A percentile compares a stretch with the other conserved stretches of the same genome.
phyloP scores from a whole-genome alignment of 1,140 invertebrate genomes.

The Halesus radiatus region DNA sequence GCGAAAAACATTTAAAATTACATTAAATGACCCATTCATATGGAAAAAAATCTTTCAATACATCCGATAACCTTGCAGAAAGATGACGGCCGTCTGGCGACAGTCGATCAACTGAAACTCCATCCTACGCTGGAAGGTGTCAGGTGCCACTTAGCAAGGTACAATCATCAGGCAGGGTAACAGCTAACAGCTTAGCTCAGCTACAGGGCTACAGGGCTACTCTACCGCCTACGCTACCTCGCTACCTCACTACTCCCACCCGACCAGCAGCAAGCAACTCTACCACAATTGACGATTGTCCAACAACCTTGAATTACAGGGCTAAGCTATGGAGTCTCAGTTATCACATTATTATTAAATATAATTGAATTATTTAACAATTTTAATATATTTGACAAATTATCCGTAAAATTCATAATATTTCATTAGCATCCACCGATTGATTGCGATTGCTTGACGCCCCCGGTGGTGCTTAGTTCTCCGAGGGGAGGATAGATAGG shows the following conservation, averaged over 20 bases:
- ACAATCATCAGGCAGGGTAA: neutral
- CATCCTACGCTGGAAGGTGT: neutral
- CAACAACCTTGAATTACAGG: constrained; percentile 36
- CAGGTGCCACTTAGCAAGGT: constrained; percentile 5
- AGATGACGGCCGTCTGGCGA: constrained; percentile 4
- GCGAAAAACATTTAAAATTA: constrained; percentile 55
- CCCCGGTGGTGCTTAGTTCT: neutral
- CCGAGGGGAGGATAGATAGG: too few relatives aligned
- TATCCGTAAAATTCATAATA: constrained; percentile 48
- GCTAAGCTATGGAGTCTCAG: constrained; percentile 47
- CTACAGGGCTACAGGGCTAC: constrained; percentile 6
- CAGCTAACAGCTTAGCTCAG: too few relatives aligned
- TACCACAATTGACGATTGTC: constrained; percentile 34
- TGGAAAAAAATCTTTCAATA: constrained; percentile 43
- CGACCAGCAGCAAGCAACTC: neutral
- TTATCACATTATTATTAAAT: constrained; percentile 54
- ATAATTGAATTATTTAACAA: constrained; percentile 56
- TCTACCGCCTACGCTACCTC: neutral
- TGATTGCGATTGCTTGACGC: neutral
- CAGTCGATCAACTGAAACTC: constrained; percentile 44
- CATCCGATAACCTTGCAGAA: constrained; percentile 38
- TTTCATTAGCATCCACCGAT: constrained; percentile 25
- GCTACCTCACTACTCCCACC: neutral
- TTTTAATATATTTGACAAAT: constrained; percentile 55
- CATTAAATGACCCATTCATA: constrained; percentile 52